These are phyloP conservation scores for Simalia tracyae DNA, from an alignment of 2,797 vertebrate species.

Conservation along the genomic window DNA sequence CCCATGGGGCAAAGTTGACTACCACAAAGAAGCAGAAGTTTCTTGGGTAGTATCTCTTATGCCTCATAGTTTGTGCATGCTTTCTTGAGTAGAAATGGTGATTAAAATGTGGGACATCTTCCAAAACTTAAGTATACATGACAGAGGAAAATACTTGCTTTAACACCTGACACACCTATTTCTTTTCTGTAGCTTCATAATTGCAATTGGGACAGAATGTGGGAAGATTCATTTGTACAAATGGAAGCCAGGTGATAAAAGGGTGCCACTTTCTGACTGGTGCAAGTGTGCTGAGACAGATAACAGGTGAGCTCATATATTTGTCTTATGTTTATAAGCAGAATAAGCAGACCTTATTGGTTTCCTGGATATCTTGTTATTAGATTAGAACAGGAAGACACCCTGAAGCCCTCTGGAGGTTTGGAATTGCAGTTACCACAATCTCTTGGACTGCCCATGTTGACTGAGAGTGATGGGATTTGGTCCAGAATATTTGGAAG, in stretches of 20 bases:
- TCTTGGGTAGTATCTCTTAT: background rate
- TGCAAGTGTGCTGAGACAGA: slow-evolving; percentile 75
- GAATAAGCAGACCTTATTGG: background rate
- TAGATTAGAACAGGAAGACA: background rate
- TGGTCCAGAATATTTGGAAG: background rate
- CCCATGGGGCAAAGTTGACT: background rate
- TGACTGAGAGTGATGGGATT: background rate
- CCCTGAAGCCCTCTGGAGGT: background rate
- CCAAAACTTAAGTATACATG: background rate
- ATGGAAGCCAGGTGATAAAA: slow-evolving; percentile 79
- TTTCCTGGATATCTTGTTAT: background rate
- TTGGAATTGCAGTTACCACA: background rate
- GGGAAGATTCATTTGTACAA: slow-evolving; percentile 86
- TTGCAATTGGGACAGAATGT: slow-evolving; percentile 88
- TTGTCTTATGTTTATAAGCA: slow-evolving; percentile 2
- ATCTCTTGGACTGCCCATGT: background rate
- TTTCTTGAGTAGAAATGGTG: background rate
- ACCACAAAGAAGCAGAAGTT: background rate
- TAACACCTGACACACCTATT: slow-evolving; percentile 34
- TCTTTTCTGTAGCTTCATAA: slow-evolving; percentile 79
- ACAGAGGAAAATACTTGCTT: background rate
- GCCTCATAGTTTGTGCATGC: background rate
- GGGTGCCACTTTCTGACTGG: slow-evolving; percentile 80
- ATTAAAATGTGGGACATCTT: background rate
- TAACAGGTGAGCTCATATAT: slow-evolving; percentile 74